These are phyloP conservation scores for Thryonomys swinderianus DNA, from an alignment of 2,113 vertebrate species.

Conservation along the genomic window DNA sequence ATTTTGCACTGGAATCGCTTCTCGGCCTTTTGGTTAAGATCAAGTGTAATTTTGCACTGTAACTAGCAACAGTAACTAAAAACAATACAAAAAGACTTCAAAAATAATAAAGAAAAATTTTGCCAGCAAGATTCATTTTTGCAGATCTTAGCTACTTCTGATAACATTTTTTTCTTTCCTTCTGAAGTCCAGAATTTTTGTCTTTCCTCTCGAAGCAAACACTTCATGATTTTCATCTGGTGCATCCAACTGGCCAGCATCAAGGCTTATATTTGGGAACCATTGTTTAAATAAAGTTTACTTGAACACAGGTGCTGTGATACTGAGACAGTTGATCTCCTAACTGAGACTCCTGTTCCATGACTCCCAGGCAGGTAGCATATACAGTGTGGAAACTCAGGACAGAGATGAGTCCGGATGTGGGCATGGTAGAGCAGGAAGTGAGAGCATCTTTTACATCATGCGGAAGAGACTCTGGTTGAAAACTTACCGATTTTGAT, in stretches of 20 bases:
- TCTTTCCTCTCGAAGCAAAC: neutral
- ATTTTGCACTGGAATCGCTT: too few species aligned
- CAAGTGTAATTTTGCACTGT: too few species aligned
- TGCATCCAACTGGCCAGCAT: too few species aligned
- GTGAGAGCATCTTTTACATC: neutral
- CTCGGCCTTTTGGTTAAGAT: too few species aligned
- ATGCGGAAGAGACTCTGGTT: neutral
- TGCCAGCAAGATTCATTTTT: neutral
- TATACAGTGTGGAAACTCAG: neutral
- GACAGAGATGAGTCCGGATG: neutral
- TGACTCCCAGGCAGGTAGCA: neutral
- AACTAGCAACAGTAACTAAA: neutral
- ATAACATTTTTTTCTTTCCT: neutral
- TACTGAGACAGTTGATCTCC: neutral
- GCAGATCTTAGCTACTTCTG: neutral
- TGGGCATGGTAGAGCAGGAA: neutral
- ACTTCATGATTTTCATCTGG: neutral
- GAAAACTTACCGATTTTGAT: neutral
- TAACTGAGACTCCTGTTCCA: neutral
- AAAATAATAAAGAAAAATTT: neutral
- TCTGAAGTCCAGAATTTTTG: neutral
- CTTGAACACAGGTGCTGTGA: neutral
- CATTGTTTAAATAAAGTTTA: neutral
- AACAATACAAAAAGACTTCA: neutral
- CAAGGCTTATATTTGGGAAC: too few species aligned